Percentiles rank a stretch among this genome's conserved stretches.
Conservation (phyloP, 2,113 vertebrate species). For the Paedocypris sp. region DNA sequence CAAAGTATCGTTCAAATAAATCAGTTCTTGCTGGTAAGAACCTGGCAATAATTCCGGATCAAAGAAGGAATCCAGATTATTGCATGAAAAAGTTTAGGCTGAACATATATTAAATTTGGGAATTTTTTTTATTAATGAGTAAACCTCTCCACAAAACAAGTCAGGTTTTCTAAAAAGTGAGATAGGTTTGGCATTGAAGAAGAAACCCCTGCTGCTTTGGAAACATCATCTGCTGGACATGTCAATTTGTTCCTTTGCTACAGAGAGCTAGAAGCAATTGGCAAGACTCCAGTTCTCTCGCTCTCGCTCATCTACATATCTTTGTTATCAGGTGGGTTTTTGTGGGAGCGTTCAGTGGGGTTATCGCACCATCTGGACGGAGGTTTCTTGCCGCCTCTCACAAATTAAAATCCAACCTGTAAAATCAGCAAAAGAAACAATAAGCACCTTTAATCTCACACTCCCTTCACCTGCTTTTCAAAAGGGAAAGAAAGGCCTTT, state of each 20-base stretch:
- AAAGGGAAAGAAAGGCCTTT: slow-evolving; percentile 74
- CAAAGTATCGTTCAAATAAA: slow-evolving; percentile 79
- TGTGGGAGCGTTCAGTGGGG: slow-evolving; percentile 76
- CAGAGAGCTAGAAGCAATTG: slow-evolving; percentile 84
- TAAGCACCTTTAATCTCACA: slow-evolving; percentile 95
- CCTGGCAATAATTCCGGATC: too few relatives aligned
- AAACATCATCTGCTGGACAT: slow-evolving; percentile 78
- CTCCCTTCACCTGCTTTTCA: slow-evolving; percentile 82
- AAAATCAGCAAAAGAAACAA: slow-evolving; percentile 94
- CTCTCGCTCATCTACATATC: slow-evolving; percentile 87
- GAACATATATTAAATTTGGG: too few relatives aligned
- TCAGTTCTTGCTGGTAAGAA: slow-evolving; percentile 51
- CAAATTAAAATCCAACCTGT: slow-evolving; percentile 99
- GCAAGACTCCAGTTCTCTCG: slow-evolving; percentile 69
- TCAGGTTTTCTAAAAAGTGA: slow-evolving; percentile 1
- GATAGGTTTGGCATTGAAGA: slow-evolving; percentile 41
- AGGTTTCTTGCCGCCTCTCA: slow-evolving; percentile 81
- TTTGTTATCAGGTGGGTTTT: slow-evolving; percentile 93
- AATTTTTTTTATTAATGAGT: too few relatives aligned
- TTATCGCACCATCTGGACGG: slow-evolving; percentile 92
- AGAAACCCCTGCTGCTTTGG: slow-evolving; percentile 70
- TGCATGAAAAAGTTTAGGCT: too few relatives aligned
- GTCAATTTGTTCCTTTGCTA: slow-evolving; percentile 88
- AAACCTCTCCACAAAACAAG: too few relatives aligned
- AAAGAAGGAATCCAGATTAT: too few relatives aligned